Base-by-base conservation (phyloP, 1,140 invertebrate genomes). In the Marisa cornuarietis region DNA sequence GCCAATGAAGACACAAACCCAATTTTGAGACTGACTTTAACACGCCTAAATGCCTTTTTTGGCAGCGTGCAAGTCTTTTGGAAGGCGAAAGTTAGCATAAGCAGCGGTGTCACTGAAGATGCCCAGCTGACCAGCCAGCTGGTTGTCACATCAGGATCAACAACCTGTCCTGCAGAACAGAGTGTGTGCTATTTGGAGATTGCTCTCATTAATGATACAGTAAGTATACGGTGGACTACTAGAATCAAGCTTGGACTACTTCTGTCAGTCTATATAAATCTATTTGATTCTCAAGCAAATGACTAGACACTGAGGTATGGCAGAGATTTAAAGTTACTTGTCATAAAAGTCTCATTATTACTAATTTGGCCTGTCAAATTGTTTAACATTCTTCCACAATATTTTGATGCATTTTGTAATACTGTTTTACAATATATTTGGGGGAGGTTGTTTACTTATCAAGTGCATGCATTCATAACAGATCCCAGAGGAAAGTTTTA, bases 1-100 rank as follows among this genome's bases (percentile, higher is more conserved):
- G 88, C 81, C 0, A 80, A 88, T 83, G 89, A 90, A 79, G 90
- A 90, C 72, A 79, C 74, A 7, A 42, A 80, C 13, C 80, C 84
- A 42, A 76, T 71, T 18, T 76, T 86, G 18, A 84, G 78, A 20
- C 81, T 89, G 4, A 84, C 79, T 31, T 81, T 89, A 24, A 73
- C 71, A 9, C 75, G 88, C 26, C 54, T 73, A 22, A 83, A 85
- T 69, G 84, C 86, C 13, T 84, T 85, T 49, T 86, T 81, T 81
- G 87, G 87, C 68, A 80, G 87, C 76, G 85, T 87, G 31, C 73
- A 87, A 85, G 85, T 90, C 51, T 83, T 84, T 16, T 90, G 89
- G 89, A 80, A 82, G 54, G 85, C 86, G n/a, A 89, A 89, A 74
- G 63, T 81, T 68, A 80, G 79, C 8, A 24, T 62, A 20, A 83